Evolutionary conservation across 2,888 invertebrate species (phyloP).

Genomic region (Drosophila borealis): DNA sequence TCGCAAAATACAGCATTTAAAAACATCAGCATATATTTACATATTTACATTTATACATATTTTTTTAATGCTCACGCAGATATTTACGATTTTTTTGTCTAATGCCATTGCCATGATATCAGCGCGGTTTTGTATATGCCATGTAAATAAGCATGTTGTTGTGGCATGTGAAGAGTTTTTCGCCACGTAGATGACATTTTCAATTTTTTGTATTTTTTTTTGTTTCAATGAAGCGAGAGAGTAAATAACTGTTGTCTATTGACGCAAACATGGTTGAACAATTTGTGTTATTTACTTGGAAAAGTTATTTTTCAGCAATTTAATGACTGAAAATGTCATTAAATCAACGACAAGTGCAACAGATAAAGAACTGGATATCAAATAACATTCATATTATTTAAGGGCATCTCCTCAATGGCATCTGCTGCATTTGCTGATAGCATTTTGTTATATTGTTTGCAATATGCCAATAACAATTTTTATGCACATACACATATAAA

Average conservation of each 20-base stretch:
- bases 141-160: slow-evolving; percentile 59
- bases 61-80: slow-evolving; percentile 1
- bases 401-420: slow-evolving; percentile 21
- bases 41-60: neutral
- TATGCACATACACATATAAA: slow-evolving; percentile 58
- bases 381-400: slow-evolving; percentile 35
- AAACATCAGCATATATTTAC: slow-evolving; percentile 17
- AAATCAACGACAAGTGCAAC: slow-evolving; percentile 41
- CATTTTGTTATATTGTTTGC: slow-evolving; percentile 44
- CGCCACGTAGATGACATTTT: slow-evolving; percentile 25
- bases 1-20: slow-evolving; percentile 14
- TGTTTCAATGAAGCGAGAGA: slow-evolving; percentile 20
- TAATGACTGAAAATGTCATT: slow-evolving; percentile 66
- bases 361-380: slow-evolving; percentile 44
- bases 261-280: slow-evolving; percentile 53
- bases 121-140: slow-evolving; percentile 53
- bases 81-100: slow-evolving; percentile 29
- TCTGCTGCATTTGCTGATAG: slow-evolving; percentile 58
- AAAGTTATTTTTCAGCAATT: slow-evolving; percentile 32
- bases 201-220: slow-evolving; percentile 6
- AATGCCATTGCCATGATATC: slow-evolving; percentile 41
- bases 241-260: slow-evolving; percentile 64
- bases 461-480: slow-evolving; percentile 54
- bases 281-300: slow-evolving; percentile 24
- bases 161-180: slow-evolving; percentile 48